These are phyloP conservation scores for Trichosurus vulpecula DNA, from an alignment of 2,797 vertebrate genomes.

Conservation along the genomic window DNA sequence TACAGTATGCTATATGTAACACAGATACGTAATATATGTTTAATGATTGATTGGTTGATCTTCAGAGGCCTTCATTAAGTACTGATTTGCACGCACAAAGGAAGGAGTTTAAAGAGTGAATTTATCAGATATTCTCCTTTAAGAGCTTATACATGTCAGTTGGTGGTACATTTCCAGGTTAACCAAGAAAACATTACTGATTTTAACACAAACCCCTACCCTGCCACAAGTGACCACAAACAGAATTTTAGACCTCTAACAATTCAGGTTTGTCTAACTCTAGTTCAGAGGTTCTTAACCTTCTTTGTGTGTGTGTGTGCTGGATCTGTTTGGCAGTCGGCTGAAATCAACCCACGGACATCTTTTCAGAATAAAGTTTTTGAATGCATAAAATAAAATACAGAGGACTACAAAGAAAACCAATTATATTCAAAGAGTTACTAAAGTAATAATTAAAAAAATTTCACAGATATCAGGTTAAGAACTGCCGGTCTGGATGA, in stretches of 20 bases:
- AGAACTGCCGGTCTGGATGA: background rate
- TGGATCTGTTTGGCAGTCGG: background rate
- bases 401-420: background rate
- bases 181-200: background rate
- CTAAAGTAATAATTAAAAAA: background rate
- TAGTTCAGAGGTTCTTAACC: background rate
- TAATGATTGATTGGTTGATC: background rate
- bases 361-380: background rate
- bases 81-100: background rate
- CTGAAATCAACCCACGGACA: background rate
- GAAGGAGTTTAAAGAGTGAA: background rate
- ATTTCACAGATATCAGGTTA: background rate
- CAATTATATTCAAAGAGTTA: background rate
- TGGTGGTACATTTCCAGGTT: background rate
- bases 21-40: background rate
- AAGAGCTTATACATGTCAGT: background rate
- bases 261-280: background rate
- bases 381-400: background rate
- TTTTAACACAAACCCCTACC: background rate
- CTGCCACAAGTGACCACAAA: background rate
- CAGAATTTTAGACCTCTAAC: background rate
- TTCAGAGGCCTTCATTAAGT: background rate
- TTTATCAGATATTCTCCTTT: background rate
- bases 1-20: background rate
- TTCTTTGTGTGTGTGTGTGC: background rate